Conservation (phyloP, 2,797 vertebrate species). For the Neosilurus mollespiculum region DNA sequence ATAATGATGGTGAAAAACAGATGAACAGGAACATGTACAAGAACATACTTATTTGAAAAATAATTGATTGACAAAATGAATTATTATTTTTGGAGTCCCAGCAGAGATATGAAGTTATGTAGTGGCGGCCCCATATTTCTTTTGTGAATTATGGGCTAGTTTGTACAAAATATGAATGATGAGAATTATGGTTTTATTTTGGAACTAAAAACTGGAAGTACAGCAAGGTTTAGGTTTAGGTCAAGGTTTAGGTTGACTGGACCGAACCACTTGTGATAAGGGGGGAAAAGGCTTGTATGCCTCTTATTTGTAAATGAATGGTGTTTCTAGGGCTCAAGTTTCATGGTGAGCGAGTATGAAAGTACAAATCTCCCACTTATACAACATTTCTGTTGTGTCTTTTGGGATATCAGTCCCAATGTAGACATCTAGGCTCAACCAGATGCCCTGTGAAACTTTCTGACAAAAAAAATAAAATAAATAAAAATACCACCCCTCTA, state of each 20-base stretch:
- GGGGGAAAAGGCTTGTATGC: neutral
- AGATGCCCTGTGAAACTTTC: neutral
- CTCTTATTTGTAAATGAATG: neutral
- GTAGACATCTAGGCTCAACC: too few relatives aligned
- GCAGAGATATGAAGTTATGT: neutral
- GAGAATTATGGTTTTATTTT: conserved; percentile 4
- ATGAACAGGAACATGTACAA: neutral
- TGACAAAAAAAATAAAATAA: neutral
- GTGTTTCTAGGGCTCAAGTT: neutral
- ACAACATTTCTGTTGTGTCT: neutral
- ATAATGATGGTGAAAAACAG: neutral
- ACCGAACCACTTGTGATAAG: neutral
- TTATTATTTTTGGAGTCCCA: neutral
- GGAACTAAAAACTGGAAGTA: neutral
- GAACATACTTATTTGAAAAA: neutral
- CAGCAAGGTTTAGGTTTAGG: neutral
- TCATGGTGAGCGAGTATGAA: neutral
- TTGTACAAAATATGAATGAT: neutral
- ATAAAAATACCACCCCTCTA: neutral
- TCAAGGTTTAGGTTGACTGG: too few relatives aligned
- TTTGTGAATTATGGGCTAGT: neutral
- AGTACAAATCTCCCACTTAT: neutral
- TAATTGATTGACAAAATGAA: too few relatives aligned
- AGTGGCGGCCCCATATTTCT: neutral
- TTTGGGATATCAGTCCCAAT: neutral